Conservation (phyloP, 2,888 invertebrate species). For the Nemapogon koenigi region DNA sequence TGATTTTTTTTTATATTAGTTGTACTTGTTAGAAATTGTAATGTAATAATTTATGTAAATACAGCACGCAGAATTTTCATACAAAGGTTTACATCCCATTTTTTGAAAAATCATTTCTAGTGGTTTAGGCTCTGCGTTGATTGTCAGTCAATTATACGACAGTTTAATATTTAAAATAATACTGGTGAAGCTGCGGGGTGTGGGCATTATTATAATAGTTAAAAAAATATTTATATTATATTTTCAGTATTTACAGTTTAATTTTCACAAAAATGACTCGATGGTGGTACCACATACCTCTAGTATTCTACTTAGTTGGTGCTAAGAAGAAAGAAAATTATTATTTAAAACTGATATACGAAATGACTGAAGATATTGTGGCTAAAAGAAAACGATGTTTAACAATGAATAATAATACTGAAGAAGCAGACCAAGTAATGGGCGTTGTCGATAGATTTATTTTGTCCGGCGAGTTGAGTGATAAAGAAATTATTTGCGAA, state of each 20-base stretch:
- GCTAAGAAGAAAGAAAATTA: constrained; percentile 22
- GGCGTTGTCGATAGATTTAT: constrained; percentile 38
- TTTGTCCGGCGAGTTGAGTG: constrained; percentile 28
- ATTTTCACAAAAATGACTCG: constrained; percentile 36
- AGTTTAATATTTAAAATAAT: no score
- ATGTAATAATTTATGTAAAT: no score
- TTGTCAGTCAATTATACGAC: no score
- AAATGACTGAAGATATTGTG: constrained; percentile 29
- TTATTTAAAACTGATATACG: constrained; percentile 22
- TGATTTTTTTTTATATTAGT: no score
- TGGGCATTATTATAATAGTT: no score
- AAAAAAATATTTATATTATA: no score
- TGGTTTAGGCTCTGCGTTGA: no score
- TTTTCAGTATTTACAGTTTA: constrained; percentile 30
- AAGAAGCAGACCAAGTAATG: constrained; percentile 19
- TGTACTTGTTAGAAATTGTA: no score
- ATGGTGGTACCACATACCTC: constrained; percentile 44
- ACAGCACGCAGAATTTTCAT: no score
- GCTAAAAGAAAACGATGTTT: constrained; percentile 25
- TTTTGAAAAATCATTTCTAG: no score
- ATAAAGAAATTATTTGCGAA: constrained; percentile 31
- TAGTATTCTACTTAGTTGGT: constrained; percentile 32
- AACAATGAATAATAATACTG: constrained; percentile 9
- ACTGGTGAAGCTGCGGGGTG: no score
- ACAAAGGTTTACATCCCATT: no score